Conservation (phyloP, 2,888 invertebrate genomes). For the Therioaphis trifolii region DNA sequence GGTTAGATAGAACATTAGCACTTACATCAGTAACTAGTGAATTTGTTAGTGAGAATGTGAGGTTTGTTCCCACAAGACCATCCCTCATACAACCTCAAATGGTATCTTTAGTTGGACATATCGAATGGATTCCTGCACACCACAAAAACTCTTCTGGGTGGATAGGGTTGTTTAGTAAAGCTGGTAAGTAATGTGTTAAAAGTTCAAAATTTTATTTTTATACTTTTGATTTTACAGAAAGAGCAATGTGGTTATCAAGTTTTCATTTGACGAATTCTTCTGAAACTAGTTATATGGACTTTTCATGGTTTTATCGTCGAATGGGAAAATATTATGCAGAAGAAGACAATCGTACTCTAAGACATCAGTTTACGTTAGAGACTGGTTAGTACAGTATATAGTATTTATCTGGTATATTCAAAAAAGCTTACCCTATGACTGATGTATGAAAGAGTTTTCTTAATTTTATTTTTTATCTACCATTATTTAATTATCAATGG, state of each 20-base stretch:
- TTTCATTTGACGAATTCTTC: conserved; percentile 56
- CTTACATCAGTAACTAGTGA: conserved; percentile 58
- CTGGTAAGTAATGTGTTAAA: conserved; percentile 11
- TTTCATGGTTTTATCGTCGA: conserved; percentile 60
- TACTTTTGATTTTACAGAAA: conserved; percentile 22
- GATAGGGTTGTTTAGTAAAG: conserved; percentile 58
- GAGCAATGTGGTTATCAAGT: conserved; percentile 56
- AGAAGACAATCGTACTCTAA: conserved; percentile 53
- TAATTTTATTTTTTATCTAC: neutral
- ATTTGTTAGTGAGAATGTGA: conserved; percentile 60
- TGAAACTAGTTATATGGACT: conserved; percentile 59
- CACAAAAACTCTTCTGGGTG: conserved; percentile 53
- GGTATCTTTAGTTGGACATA: conserved; percentile 55
- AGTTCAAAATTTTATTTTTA: neutral
- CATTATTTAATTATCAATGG: neutral
- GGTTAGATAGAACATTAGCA: conserved; percentile 59
- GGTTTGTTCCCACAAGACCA: conserved; percentile 58
- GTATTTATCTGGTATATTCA: neutral
- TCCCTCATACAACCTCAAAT: conserved; percentile 59
- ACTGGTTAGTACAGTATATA: conserved; percentile 12
- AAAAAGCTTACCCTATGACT: neutral
- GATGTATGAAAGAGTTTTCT: neutral
- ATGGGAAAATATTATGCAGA: conserved; percentile 61
- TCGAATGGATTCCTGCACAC: conserved; percentile 59
- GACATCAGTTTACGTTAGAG: conserved; percentile 57